Conservation (phyloP, 2,888 invertebrate genomes). For the Macropis europaea region DNA sequence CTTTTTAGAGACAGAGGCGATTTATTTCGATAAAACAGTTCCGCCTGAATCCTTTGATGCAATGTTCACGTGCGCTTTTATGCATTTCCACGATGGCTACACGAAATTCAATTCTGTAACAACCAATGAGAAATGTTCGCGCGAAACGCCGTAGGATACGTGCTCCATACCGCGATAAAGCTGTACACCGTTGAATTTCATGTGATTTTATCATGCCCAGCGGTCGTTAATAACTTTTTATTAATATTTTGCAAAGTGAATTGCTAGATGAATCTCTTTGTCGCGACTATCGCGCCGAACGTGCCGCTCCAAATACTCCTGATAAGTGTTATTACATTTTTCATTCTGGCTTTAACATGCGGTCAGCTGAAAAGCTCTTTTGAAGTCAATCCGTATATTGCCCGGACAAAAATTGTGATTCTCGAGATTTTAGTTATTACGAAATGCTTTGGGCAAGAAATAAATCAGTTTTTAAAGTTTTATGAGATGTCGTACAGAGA, state of each 20-base stretch:
- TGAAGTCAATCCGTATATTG: too few relatives aligned
- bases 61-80: neutral
- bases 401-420: too few relatives aligned
- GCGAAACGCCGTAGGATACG: neutral
- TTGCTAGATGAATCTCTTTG: neutral
- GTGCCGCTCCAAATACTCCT: neutral
- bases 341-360: neutral
- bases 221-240: neutral
- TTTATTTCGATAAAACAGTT: neutral
- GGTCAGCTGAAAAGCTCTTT: neutral
- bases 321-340: neutral
- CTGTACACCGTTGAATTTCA: neutral
- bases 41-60: neutral
- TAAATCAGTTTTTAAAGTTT: too few relatives aligned
- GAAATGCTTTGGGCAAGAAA: too few relatives aligned
- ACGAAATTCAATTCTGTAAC: neutral
- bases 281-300: neutral
- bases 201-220: neutral
- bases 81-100: neutral
- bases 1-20: neutral
- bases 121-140: neutral
- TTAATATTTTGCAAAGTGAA: neutral
- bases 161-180: neutral
- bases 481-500: too few relatives aligned
- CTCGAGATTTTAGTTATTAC: too few relatives aligned